These are phyloP conservation scores for Plestiodon gilberti DNA, from an alignment of 2,113 vertebrate species.

Conservation along the genomic window DNA sequence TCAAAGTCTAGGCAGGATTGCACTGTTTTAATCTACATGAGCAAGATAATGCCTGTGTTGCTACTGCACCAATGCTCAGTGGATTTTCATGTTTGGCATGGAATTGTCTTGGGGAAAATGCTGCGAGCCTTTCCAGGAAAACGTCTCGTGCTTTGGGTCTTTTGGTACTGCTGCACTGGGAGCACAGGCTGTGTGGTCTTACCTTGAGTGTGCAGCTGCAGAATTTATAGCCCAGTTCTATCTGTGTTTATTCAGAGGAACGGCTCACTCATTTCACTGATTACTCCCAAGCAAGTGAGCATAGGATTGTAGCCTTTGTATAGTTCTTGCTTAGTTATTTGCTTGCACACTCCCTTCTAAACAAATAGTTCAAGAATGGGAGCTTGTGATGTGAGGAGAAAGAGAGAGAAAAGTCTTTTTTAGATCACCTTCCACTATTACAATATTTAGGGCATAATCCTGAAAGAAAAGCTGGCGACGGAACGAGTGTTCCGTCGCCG, in stretches of 20 bases:
- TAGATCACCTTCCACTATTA: background rate
- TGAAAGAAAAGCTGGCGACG: background rate
- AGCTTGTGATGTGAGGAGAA: background rate
- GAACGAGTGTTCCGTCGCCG: too few species aligned
- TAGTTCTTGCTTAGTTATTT: background rate
- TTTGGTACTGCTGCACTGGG: background rate
- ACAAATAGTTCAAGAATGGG: background rate
- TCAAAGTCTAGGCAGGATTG: too few species aligned
- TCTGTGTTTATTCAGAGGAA: too few species aligned
- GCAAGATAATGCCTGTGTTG: background rate
- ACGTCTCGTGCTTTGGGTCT: background rate
- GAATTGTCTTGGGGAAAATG: background rate
- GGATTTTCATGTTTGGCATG: background rate
- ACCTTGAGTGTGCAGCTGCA: background rate
- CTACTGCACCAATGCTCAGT: background rate
- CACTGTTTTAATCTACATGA: too few species aligned
- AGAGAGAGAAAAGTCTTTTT: background rate
- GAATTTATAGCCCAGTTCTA: background rate
- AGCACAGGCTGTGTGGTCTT: background rate
- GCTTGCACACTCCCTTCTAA: background rate
- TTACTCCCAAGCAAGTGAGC: background rate
- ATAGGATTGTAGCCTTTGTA: background rate
- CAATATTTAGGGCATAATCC: too few species aligned
- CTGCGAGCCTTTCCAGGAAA: background rate
- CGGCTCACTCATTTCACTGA: background rate